These are phyloP conservation scores for Neotragus moschatus DNA, from an alignment of 2,113 vertebrate genomes.

Conservation along the genomic window DNA sequence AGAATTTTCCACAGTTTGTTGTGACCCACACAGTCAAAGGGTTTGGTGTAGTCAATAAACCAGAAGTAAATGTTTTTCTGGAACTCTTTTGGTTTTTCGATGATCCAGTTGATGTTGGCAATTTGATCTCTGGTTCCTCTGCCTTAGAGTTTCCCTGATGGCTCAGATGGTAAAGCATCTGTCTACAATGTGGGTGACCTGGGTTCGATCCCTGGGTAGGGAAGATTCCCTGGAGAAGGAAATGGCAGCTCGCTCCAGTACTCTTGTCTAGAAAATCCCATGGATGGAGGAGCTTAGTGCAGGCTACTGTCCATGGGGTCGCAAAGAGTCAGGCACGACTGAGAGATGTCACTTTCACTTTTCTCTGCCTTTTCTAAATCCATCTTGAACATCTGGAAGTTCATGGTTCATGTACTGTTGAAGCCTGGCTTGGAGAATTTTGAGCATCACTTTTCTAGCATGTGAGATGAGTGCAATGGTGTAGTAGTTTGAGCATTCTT, in stretches of 20 bases:
- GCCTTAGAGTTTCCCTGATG: not conserved
- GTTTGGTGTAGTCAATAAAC: not conserved
- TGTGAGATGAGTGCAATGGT: not conserved
- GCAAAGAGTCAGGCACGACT: too few relatives aligned
- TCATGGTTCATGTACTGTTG: not conserved
- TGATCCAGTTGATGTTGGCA: not conserved
- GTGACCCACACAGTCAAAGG: not conserved
- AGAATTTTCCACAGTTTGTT: not conserved
- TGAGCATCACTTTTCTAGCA: not conserved
- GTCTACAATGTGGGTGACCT: too few relatives aligned
- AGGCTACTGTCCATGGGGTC: too few relatives aligned
- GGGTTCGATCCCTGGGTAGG: too few relatives aligned
- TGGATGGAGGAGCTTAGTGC: too few relatives aligned
- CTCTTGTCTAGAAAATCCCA: too few relatives aligned
- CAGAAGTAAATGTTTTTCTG: not conserved
- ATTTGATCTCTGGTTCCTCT: not conserved
- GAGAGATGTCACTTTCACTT: not conserved
- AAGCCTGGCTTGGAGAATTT: not conserved
- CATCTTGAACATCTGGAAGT: not conserved
- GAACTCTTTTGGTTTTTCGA: not conserved
- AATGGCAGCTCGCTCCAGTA: too few relatives aligned
- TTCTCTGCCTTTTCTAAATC: not conserved
- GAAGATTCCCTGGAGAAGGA: too few relatives aligned
- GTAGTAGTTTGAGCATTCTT: not conserved
- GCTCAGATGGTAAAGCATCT: too few relatives aligned